A percentile compares a stretch with the other conserved stretches of the same genome.
Conservation (phyloP, 2,888 invertebrate species). For the Carterocephalus palaemon region DNA sequence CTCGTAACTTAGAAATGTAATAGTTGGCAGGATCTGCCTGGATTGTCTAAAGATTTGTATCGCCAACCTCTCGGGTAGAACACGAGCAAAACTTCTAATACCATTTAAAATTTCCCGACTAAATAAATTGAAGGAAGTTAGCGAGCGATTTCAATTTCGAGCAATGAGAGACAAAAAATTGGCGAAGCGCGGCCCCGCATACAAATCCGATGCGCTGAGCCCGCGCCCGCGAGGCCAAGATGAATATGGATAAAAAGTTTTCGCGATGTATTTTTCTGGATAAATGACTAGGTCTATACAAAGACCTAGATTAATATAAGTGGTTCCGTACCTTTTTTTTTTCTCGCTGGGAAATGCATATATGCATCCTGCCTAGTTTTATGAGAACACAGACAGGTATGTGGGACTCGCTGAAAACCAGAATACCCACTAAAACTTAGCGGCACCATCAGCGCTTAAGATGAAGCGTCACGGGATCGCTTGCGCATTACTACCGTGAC, state of each 20-base stretch:
- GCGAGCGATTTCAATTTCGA: slow-evolving; percentile 40
- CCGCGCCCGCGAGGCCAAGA: slow-evolving; percentile 32
- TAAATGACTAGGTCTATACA: slow-evolving; percentile 15
- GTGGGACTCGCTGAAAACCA: too few species aligned
- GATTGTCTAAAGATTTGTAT: too few species aligned
- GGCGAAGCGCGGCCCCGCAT: slow-evolving; percentile 34
- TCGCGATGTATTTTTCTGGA: slow-evolving; percentile 25
- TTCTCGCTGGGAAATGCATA: too few species aligned
- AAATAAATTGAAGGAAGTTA: slow-evolving; percentile 23
- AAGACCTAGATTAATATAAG: too few species aligned
- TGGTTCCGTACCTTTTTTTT: slow-evolving; percentile 13
- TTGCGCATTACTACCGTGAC: too few species aligned
- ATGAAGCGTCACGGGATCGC: too few species aligned
- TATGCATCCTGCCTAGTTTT: too few species aligned
- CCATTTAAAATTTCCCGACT: slow-evolving; percentile 22
- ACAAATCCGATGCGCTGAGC: slow-evolving; percentile 40
- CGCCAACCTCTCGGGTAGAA: background rate
- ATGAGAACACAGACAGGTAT: too few species aligned
- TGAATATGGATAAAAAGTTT: slow-evolving; percentile 35
- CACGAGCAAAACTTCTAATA: slow-evolving; percentile 12
- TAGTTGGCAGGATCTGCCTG: too few species aligned
- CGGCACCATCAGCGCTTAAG: too few species aligned
- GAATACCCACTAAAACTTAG: too few species aligned
- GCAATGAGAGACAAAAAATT: slow-evolving; percentile 43
- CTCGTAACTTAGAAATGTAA: too few species aligned